These are phyloP conservation scores for Dromaius novaehollandiae DNA, from an alignment of 2,113 vertebrate species.

Conservation along the genomic window DNA sequence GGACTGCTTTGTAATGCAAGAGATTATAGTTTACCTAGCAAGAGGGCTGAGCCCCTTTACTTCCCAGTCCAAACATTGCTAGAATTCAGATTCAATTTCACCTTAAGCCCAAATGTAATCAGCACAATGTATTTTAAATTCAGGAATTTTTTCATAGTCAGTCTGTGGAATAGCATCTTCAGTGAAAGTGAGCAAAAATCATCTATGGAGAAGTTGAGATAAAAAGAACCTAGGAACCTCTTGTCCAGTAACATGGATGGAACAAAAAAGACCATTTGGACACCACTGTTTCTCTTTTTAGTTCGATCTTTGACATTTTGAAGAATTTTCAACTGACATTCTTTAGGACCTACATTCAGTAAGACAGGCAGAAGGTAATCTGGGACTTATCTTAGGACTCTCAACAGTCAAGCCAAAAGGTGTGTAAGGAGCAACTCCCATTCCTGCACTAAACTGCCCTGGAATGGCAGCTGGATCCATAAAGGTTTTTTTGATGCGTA, in stretches of 20 bases:
- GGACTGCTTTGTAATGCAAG: not conserved
- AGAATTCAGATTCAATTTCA: not conserved
- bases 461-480: not conserved
- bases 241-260: not conserved
- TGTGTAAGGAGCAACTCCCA: not conserved
- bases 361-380: not conserved
- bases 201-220: not conserved
- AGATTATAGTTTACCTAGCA: not conserved
- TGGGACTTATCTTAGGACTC: not conserved
- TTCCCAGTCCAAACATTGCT: not conserved
- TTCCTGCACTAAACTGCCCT: not conserved
- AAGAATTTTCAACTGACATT: not conserved
- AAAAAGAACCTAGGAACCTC: not conserved
- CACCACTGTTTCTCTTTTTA: not conserved
- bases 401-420: not conserved
- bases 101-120: not conserved
- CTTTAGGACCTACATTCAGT: not conserved
- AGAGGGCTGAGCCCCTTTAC: not conserved
- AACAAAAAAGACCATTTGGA: not conserved
- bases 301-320: not conserved
- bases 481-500: not conserved
- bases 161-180: not conserved
- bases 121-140: not conserved
- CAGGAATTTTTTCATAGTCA: not conserved
- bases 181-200: not conserved